Percentiles rank a stretch among this genome's conserved stretches.
phyloP scores from a whole-genome alignment of 2,797 vertebrate genomes.

The Darevskia nairensis region DNA sequence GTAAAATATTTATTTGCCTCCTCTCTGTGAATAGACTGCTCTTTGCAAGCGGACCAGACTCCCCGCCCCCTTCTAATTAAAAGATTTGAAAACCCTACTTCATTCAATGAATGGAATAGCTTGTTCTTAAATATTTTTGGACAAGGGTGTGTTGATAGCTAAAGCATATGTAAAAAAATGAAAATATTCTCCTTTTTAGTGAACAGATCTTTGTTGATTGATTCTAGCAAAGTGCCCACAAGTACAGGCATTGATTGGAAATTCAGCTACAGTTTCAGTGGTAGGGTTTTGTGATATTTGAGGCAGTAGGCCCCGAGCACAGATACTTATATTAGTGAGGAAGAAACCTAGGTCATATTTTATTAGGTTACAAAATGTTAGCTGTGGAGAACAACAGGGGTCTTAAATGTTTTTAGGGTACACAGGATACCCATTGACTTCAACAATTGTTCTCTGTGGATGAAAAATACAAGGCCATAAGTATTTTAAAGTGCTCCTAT shows the following conservation, averaged over 20 bases:
- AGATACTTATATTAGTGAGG: not conserved
- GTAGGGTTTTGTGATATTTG: not conserved
- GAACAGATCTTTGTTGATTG: not conserved
- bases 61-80: not conserved
- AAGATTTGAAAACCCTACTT: not conserved
- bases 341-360: conserved; percentile 1
- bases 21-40: not conserved
- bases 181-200: not conserved
- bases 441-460: not conserved
- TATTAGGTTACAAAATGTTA: not conserved
- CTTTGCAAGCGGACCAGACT: not conserved
- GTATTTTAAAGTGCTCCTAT: not conserved
- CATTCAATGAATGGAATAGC: not conserved
- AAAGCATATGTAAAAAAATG: not conserved
- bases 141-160: not conserved
- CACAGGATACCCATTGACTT: not conserved
- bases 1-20: not conserved
- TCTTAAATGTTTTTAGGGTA: not conserved
- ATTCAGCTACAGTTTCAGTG: not conserved
- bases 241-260: not conserved
- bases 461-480: not conserved
- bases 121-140: not conserved
- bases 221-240: not conserved
- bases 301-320: not conserved
- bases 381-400: not conserved